Percentiles rank a stretch among this genome's conserved stretches.
Conservation (phyloP, 2,888 invertebrate genomes). For the Oeneis ivallda region DNA sequence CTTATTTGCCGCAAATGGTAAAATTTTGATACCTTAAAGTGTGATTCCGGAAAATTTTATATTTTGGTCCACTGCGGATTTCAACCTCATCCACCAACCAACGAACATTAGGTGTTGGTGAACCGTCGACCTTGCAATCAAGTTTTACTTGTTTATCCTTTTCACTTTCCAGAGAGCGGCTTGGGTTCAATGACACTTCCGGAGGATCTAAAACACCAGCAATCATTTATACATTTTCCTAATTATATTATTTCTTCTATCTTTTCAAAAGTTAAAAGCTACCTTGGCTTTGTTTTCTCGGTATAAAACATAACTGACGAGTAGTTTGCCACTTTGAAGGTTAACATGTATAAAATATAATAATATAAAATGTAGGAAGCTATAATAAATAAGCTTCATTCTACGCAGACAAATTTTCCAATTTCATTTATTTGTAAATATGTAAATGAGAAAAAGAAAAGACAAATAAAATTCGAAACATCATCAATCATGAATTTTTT, state of each 20-base stretch:
- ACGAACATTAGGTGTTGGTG: slow-evolving; percentile 7
- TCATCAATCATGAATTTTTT: no score
- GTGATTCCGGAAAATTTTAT: slow-evolving; percentile 8
- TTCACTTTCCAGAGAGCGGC: background rate
- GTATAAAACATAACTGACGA: no score
- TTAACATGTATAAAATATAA: no score
- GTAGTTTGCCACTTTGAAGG: no score
- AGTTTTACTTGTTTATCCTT: slow-evolving; percentile 8
- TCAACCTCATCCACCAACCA: slow-evolving; percentile 10
- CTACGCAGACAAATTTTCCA: no score
- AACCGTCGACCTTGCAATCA: slow-evolving; percentile 13
- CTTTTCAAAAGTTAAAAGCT: background rate
- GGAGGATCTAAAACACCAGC: slow-evolving; percentile 48
- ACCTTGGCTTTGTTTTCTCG: background rate
- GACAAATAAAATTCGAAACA: no score
- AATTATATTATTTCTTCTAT: no score
- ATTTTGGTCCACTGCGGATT: slow-evolving; percentile 17
- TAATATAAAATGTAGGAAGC: no score
- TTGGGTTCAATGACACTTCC: slow-evolving; percentile 37
- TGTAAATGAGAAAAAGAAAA: no score
- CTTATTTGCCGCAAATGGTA: background rate
- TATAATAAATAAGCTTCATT: no score
- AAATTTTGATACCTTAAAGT: slow-evolving; percentile 20
- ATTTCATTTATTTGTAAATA: no score
- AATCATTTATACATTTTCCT: no score